Conservation (phyloP, 2,888 invertebrate species). For the Mesoligia furuncula region DNA sequence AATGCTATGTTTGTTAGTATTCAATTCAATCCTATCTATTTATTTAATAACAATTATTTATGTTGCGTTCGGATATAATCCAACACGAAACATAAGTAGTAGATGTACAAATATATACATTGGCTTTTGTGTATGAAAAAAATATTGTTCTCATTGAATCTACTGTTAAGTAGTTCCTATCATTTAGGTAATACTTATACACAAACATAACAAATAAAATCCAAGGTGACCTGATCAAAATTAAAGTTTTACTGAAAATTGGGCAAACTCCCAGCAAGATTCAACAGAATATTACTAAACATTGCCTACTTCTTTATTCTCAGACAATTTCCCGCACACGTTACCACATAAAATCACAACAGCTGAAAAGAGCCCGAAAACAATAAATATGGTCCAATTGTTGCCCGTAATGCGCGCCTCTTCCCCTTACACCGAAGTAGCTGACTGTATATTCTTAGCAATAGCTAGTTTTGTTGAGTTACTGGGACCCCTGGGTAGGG, state of each 20-base stretch:
- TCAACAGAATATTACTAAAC: slow-evolving; percentile 5
- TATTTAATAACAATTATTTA: neutral
- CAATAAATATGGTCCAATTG: slow-evolving; percentile 44
- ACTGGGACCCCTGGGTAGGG: slow-evolving; percentile 14
- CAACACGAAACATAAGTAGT: neutral
- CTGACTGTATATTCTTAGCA: slow-evolving; percentile 9
- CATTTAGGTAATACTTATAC: neutral
- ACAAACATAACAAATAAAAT: too few relatives aligned
- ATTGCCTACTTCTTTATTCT: slow-evolving; percentile 8
- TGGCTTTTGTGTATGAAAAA: neutral
- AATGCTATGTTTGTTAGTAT: neutral
- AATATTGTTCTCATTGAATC: neutral
- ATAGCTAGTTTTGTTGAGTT: slow-evolving; percentile 8
- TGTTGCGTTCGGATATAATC: neutral
- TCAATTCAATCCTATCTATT: neutral
- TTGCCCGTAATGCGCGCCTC: slow-evolving; percentile 21
- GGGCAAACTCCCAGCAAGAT: neutral
- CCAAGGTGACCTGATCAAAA: neutral
- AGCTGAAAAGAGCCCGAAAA: slow-evolving; percentile 27
- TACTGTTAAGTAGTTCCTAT: neutral
- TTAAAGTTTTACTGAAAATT: neutral
- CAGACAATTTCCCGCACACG: slow-evolving; percentile 21
- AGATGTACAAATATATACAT: neutral
- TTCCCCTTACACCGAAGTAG: neutral
- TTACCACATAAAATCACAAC: slow-evolving; percentile 37